phyloP scores from a whole-genome alignment of 2,797 vertebrate species.

The Antrozous pallidus region DNA sequence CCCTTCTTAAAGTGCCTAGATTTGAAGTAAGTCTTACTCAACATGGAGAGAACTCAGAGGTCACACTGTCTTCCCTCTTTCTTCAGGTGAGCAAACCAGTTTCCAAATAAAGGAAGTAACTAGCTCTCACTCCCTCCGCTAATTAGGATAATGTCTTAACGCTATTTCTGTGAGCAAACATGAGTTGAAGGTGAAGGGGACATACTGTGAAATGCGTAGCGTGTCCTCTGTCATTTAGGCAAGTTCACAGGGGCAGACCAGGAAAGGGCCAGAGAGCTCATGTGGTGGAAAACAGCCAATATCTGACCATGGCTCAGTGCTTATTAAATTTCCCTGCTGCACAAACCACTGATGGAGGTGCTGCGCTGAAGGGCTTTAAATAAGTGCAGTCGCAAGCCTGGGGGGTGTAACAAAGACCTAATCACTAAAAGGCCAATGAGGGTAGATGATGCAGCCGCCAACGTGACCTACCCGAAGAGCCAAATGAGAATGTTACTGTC shows the following conservation, averaged over 20 bases:
- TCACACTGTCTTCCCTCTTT: neutral
- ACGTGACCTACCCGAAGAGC: neutral
- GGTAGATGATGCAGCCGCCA: neutral
- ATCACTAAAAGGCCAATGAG: neutral
- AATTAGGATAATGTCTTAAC: neutral
- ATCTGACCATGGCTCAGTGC: neutral
- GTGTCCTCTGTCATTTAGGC: neutral
- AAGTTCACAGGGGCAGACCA: neutral
- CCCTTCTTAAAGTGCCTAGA: neutral
- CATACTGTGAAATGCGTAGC: neutral
- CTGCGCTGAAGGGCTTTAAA: neutral
- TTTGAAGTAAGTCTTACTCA: neutral
- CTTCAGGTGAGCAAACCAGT: neutral
- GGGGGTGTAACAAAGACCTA: neutral
- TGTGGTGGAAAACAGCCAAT: neutral
- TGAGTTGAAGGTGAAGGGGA: neutral
- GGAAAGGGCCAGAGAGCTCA: neutral
- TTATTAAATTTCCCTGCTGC: slow-evolving; percentile 27
- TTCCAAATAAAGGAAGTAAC: neutral
- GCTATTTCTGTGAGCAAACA: neutral
- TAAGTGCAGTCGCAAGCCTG: neutral
- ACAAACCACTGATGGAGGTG: neutral
- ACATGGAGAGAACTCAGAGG: neutral
- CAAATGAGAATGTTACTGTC: neutral
- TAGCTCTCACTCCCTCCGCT: neutral